Evolutionary conservation across 2,797 vertebrate species (phyloP).

Genomic region (Chloroceryle amazona): DNA sequence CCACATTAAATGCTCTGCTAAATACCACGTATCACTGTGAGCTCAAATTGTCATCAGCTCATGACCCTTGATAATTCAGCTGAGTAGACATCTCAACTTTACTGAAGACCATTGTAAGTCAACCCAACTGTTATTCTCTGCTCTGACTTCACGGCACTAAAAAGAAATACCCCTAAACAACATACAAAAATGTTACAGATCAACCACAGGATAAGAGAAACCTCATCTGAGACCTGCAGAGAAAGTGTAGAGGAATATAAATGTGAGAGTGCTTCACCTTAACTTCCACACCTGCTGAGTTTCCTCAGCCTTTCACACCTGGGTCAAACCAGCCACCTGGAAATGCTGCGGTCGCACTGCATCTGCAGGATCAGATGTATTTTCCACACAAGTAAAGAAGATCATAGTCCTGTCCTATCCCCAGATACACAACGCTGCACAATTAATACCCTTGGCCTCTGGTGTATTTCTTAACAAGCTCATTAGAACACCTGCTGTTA

Average conservation of each 20-base stretch:
- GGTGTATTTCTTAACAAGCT: neutral
- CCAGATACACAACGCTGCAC: neutral
- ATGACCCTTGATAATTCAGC: neutral
- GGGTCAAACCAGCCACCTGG: neutral
- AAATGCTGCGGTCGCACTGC: neutral
- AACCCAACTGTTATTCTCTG: neutral
- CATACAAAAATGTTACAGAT: neutral
- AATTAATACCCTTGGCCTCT: neutral
- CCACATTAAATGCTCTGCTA: neutral
- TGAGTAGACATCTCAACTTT: neutral
- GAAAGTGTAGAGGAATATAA: neutral
- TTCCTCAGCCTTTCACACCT: neutral
- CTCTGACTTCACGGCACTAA: neutral
- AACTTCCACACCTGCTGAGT: neutral
- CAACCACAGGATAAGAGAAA: neutral
- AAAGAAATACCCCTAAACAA: neutral
- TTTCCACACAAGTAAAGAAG: neutral
- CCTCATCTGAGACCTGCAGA: neutral
- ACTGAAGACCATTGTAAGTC: rapidly evolving
- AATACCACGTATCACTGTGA: neutral
- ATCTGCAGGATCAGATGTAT: neutral
- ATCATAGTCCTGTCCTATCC: neutral
- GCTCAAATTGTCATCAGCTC: neutral
- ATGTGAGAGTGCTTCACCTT: neutral
- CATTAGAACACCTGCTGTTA: neutral